Base-by-base conservation (phyloP, 2,888 invertebrate species). In the Acleris cristana region DNA sequence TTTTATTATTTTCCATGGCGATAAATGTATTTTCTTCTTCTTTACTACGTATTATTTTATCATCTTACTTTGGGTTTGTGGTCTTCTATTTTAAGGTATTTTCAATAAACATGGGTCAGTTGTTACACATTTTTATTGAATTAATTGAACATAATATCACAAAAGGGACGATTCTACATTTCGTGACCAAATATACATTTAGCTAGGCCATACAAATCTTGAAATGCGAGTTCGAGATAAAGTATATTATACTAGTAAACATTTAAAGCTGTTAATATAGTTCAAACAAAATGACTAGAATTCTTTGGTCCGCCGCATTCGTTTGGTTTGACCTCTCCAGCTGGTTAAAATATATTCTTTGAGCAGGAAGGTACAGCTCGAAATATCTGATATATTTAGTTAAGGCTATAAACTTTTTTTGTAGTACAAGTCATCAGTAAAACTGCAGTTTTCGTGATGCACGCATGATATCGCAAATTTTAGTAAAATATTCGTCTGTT, bases 281-380 rank as follows among this genome's bases (percentile, higher is more conserved):
- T 62, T 48, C 14, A 52, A 62, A 63, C 44, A 44, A 54, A 54
- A 58, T 58, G 67, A 67, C 67, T 63, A 67, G 66, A 62, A 52
- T 57, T 0, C 58, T 58, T n/a, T 7, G 10, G 8, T 26, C 26
- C 30, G 18, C 48, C 18, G 7, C n/a, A 48, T 18, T 10, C 18
- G 18, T 18, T 48, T 40, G 0, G 1, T 40, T 40, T 40, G 40
- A 40, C 48, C 18, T 48, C 48, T 48, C 48, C 48, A 18, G 1
- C 16, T 6, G 45, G 5, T 16, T 1, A 44, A n/a, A n/a, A n/a
- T 2, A 6, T 45, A 45, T 14, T 16, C 5, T 16, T 45, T 14
- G 5, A 3, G 45, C n/a, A 45, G 6, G 7, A n/a, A 3, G 45
- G n/a, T 14, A 45, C 7, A n/a, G n/a, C 10, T 34, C 34, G 10